A percentile compares a stretch with the other conserved stretches of the same genome.
Conservation (phyloP, 2,113 vertebrate species). For the Mus spicilegus region DNA sequence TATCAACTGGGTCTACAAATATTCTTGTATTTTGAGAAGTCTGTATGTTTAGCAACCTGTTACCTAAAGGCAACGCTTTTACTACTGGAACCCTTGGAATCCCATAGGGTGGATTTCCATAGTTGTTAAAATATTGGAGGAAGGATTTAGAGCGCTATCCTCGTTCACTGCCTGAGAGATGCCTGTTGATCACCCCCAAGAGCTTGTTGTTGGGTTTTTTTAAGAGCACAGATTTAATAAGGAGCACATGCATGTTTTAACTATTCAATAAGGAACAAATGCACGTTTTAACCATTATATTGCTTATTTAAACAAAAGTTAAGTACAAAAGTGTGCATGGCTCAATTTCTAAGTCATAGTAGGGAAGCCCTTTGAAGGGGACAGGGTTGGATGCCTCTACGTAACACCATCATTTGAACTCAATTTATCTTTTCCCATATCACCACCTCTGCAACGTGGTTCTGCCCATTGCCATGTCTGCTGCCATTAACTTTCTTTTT, state of each 20-base stretch:
- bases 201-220: neutral
- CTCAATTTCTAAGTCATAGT: neutral
- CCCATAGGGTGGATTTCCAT: neutral
- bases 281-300: neutral
- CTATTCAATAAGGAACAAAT: neutral
- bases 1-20: constrained; percentile 45
- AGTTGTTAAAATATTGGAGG: constrained; percentile 32
- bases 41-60: constrained; percentile 10
- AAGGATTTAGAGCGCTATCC: neutral
- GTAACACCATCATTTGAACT: neutral
- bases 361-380: neutral
- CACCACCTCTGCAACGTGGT: neutral
- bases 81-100: constrained; percentile 1
- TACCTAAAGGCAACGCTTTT: constrained; percentile 43
- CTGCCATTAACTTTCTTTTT: neutral
- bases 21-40: constrained; percentile 51
- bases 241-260: neutral
- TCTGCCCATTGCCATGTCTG: neutral
- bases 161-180: neutral
- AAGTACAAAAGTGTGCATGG: neutral
- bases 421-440: neutral
- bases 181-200: neutral
- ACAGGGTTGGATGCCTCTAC: neutral
- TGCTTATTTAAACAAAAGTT: neutral
- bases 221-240: neutral